Evolutionary conservation across 2,888 invertebrate genomes (phyloP).

Genomic region (Dysmachus trigonus): DNA sequence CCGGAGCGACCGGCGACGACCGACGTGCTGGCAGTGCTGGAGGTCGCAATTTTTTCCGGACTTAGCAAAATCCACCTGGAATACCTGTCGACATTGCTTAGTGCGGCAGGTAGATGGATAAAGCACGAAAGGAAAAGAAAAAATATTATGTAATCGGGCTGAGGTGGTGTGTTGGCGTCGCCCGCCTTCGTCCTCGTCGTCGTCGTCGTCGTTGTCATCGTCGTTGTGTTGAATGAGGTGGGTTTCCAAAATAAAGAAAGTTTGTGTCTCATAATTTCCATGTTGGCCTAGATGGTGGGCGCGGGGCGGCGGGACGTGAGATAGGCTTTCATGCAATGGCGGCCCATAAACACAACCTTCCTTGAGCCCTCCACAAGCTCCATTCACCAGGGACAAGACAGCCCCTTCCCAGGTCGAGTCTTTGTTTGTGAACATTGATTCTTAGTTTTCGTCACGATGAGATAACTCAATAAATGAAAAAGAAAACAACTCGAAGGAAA

Average conservation of each 20-base stretch:
- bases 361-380: neutral
- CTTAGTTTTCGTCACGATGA: conserved; percentile 15
- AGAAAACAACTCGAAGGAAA: neutral
- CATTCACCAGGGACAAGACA: neutral
- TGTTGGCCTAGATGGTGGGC: neutral
- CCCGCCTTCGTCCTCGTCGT: no score
- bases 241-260: neutral
- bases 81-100: conserved; percentile 35
- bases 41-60: conserved; percentile 37
- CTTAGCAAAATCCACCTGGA: conserved; percentile 38
- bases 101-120: neutral
- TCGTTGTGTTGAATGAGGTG: neutral
- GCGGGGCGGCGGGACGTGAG: neutral
- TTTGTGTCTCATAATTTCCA: conserved; percentile 19
- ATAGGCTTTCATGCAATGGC: neutral
- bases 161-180: neutral
- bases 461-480: conserved; percentile 29
- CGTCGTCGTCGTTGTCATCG: no score
- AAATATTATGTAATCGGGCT: neutral
- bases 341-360: neutral
- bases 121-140: neutral
- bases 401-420: neutral
- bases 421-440: conserved; percentile 15
- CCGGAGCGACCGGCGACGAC: neutral
- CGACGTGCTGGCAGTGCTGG: neutral